Evolutionary conservation across 2,797 vertebrate species (phyloP), one percentile per base, ranked within the genome.

Genomic region (Oreochromis grahami): DNA sequence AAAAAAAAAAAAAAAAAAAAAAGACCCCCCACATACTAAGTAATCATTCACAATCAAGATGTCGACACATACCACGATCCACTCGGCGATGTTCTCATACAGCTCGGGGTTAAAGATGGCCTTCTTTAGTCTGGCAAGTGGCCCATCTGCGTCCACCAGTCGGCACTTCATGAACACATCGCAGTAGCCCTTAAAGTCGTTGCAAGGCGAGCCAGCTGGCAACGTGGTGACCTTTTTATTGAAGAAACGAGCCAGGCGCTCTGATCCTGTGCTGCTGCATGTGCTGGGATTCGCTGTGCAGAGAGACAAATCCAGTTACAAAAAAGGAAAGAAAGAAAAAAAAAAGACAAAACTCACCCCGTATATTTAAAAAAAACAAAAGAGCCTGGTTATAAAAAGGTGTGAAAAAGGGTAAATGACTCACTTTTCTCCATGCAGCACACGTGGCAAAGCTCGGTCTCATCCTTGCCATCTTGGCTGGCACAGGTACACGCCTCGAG

Each of bases 151-250:
- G 84, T 99, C 99, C 87, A 99, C 99, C 79, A 99, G 95, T 8
- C 98, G 97, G 86, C 99, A 99, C 89, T 98, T 97, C 98, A 98
- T 99, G 84, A 99, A 99, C 82, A 99, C 99, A 89, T 99, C 99
- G 51, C 98, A 99, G 95, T 99, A 99, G 82, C 99, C 99, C 95
- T 97, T 98, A 92, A 99, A 99, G 90, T 99, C 99, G 10, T 99
- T 99, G 89, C 99, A 99, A 14, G 98, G 98, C 8, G 99, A 99
- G 78, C 99, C 99, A 2, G 98, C 98, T 41, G 98, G 99, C 86
- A 99, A 95, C 6, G 98, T 99, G 84, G 98, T 98, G 17, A 98
- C 98, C 86, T 97, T 97, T 79, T 96, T 96, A 55, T 92, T 93
- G 55, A 99, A 99, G 84, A 97, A 94, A 10, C 93, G 95, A 48